These are phyloP conservation scores for Callionymus lyra DNA, from an alignment of 2,113 vertebrate species.

Conservation along the genomic window DNA sequence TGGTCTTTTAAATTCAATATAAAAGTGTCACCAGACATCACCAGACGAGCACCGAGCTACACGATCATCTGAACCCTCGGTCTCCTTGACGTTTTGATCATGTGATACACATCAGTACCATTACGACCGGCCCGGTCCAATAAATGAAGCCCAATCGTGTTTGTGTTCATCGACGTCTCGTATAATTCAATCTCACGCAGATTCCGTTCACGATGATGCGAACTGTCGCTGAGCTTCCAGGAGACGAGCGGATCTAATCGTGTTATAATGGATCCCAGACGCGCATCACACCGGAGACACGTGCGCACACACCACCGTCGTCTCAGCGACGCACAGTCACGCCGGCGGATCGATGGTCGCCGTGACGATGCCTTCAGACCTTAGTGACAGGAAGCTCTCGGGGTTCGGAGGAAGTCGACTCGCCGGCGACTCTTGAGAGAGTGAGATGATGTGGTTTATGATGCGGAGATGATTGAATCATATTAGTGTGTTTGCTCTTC, in stretches of 20 bases:
- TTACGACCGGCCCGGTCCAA: constrained; percentile 69
- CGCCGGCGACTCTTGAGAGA: constrained; percentile 12
- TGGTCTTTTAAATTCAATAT: no score
- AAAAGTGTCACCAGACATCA: no score
- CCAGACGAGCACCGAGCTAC: no score
- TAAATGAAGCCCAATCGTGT: constrained; percentile 82
- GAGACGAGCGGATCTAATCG: constrained; percentile 77
- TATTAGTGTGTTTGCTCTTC: no score
- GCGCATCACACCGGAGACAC: constrained; percentile 71
- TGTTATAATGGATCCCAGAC: constrained; percentile 84
- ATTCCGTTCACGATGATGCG: constrained; percentile 86
- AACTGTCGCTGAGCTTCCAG: constrained; percentile 83
- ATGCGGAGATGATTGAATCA: no score
- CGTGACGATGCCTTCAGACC: constrained; percentile 58
- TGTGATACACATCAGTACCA: constrained; percentile 63
- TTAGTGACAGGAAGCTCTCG: constrained; percentile 67
- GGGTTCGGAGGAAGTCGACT: constrained; percentile 54
- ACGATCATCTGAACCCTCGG: constrained; percentile 59
- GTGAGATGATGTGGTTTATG: constrained; percentile 31
- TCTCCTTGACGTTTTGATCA: constrained; percentile 65
- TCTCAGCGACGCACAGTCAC: constrained; percentile 78
- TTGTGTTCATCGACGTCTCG: constrained; percentile 85
- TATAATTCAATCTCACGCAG: constrained; percentile 88
- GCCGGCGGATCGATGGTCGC: constrained; percentile 71
- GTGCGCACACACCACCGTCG: constrained; percentile 68